phyloP scores from a whole-genome alignment of 2,888 invertebrate species.

The Microctonus brassicae region DNA sequence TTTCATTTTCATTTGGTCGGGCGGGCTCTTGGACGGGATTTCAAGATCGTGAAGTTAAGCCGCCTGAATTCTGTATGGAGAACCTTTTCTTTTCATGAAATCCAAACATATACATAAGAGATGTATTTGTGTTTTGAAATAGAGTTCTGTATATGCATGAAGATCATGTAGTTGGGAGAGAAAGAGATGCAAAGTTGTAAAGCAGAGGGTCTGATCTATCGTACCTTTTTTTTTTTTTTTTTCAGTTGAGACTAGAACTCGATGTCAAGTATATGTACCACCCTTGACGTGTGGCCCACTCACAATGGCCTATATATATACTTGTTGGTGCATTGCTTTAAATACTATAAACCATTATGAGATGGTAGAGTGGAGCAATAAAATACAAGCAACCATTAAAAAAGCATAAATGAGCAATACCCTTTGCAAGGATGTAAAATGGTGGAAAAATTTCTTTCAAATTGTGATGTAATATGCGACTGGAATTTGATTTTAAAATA shows the following conservation, averaged over 20 bases:
- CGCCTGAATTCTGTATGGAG: conserved; percentile 55
- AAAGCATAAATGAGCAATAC: conserved; percentile 25
- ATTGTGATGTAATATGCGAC: too few species aligned
- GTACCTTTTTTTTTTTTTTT: conserved; percentile 3
- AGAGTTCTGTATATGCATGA: conserved; percentile 22
- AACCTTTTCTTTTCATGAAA: conserved; percentile 30
- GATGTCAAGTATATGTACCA: conserved; percentile 62
- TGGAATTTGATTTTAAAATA: too few species aligned
- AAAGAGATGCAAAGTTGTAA: conserved; percentile 25
- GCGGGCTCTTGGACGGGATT: conserved; percentile 59
- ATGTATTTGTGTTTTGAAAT: conserved; percentile 26
- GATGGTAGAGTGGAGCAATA: background rate
- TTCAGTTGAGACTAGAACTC: conserved; percentile 31
- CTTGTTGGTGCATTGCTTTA: conserved; percentile 53
- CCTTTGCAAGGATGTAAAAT: conserved; percentile 27
- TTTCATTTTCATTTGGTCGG: conserved; percentile 66
- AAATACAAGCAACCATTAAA: background rate
- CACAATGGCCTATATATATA: conserved; percentile 57
- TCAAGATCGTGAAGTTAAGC: conserved; percentile 68
- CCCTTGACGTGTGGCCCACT: conserved; percentile 63
- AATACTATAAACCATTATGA: conserved; percentile 14
- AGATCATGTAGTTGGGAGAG: conserved; percentile 8
- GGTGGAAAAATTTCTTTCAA: too few species aligned
- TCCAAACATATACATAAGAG: conserved; percentile 2
- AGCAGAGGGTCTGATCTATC: conserved; percentile 16